Percentiles rank a stretch among this genome's conserved stretches.
Conservation (phyloP, 2,888 invertebrate species). For the Autographa gamma region DNA sequence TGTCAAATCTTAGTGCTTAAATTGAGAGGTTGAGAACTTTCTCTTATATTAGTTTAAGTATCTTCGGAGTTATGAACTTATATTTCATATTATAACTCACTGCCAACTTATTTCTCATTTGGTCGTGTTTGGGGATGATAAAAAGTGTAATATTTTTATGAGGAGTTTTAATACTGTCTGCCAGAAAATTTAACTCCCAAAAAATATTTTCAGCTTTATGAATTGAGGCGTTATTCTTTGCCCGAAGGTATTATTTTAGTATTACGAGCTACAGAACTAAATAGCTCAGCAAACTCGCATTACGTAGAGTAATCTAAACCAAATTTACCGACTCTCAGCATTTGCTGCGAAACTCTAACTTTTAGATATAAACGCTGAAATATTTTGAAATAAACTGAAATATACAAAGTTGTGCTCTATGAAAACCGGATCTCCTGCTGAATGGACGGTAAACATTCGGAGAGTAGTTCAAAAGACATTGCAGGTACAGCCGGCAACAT, state of each 20-base stretch:
- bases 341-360: constrained; percentile 23
- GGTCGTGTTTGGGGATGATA: not conserved
- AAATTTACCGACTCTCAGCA: constrained; percentile 9
- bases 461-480: constrained; percentile 60
- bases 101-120: constrained; percentile 2
- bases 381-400: constrained; percentile 55
- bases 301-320: constrained; percentile 8
- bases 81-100: not conserved
- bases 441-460: constrained; percentile 66
- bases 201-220: not conserved
- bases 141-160: not conserved
- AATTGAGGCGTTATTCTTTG: not conserved
- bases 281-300: constrained; percentile 1
- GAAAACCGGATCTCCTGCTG: constrained; percentile 63
- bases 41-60: constrained; percentile 1
- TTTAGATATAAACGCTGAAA: constrained; percentile 31
- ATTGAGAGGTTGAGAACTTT: constrained; percentile 7
- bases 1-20: constrained; percentile 5
- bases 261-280: constrained; percentile 1
- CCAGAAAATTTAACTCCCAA: not conserved
- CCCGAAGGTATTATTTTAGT: not conserved
- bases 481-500: constrained; percentile 48
- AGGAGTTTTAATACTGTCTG: constrained; percentile 4
- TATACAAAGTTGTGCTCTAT: constrained; percentile 60
- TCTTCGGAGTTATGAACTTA: not conserved